phyloP scores from a whole-genome alignment of 2,888 invertebrate species.

The Atethmia centrago region DNA sequence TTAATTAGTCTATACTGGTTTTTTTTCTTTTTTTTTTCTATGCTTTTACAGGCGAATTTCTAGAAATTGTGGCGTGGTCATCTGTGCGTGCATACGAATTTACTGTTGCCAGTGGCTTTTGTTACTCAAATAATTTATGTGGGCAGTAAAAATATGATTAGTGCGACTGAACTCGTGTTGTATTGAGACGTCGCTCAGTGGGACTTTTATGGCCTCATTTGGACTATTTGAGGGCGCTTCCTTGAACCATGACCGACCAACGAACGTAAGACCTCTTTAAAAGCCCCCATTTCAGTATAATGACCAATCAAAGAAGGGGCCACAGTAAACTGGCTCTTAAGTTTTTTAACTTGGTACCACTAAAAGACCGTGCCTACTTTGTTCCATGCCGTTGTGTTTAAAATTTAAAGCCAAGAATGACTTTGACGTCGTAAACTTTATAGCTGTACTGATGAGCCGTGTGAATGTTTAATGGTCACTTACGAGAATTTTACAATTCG shows the following conservation, averaged over 20 bases:
- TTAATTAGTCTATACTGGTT: no score
- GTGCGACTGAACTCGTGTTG: constrained; percentile 74
- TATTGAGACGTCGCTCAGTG: constrained; percentile 85
- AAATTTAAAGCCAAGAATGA: constrained; percentile 80
- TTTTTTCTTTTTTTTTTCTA: no score
- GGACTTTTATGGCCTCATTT: constrained; percentile 87
- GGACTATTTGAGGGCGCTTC: constrained; percentile 84
- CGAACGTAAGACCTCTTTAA: constrained; percentile 69
- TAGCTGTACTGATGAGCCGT: constrained; percentile 80
- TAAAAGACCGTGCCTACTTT: constrained; percentile 70
- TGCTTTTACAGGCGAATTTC: constrained; percentile 56
- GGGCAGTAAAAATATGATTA: constrained; percentile 86
- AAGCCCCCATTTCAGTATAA: constrained; percentile 51
- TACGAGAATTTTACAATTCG: constrained; percentile 53
- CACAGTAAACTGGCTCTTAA: constrained; percentile 67
- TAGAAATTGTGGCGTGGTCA: constrained; percentile 66
- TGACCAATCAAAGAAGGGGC: constrained; percentile 58
- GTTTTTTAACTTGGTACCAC: constrained; percentile 72
- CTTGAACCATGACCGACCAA: constrained; percentile 83
- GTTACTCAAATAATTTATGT: constrained; percentile 82
- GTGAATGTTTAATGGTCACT: constrained; percentile 80
- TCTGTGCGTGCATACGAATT: constrained; percentile 73
- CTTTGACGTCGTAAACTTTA: constrained; percentile 84
- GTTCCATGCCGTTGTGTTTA: constrained; percentile 75
- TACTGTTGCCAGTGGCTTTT: constrained; percentile 74